phyloP scores from a whole-genome alignment of 2,888 invertebrate species.

The Leptinotarsa haldemani region DNA sequence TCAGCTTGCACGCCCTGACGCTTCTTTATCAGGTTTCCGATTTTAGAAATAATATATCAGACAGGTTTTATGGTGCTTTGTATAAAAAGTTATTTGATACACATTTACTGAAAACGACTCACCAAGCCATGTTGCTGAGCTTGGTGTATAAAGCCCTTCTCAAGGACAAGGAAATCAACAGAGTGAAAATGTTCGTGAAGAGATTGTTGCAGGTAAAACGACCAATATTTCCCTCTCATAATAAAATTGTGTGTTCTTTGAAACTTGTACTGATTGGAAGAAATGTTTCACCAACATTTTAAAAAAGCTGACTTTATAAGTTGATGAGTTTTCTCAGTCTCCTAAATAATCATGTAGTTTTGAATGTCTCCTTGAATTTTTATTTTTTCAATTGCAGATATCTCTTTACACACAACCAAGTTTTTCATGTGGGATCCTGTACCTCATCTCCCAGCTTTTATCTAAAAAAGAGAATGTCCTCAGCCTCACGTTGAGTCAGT shows the following conservation, averaged over 20 bases:
- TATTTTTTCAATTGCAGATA: slow-evolving; percentile 65
- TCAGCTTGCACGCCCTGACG: slow-evolving; percentile 70
- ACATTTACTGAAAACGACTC: slow-evolving; percentile 75
- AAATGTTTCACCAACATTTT: no score
- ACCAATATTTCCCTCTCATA: no score
- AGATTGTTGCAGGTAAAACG: slow-evolving; percentile 76
- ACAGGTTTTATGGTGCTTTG: slow-evolving; percentile 86
- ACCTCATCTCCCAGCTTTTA: slow-evolving; percentile 79
- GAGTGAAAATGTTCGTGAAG: slow-evolving; percentile 89
- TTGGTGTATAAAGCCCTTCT: slow-evolving; percentile 87
- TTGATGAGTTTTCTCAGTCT: no score
- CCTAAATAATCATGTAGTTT: no score
- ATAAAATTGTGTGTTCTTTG: no score
- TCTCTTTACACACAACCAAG: slow-evolving; percentile 79
- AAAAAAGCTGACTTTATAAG: no score
- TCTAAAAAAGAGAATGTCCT: slow-evolving; percentile 58
- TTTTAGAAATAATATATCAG: slow-evolving; percentile 66
- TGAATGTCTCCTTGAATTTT: no score
- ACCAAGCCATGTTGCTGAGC: slow-evolving; percentile 85
- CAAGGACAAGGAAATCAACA: slow-evolving; percentile 77
- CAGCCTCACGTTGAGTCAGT: slow-evolving; percentile 54
- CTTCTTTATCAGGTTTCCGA: slow-evolving; percentile 75
- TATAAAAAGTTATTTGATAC: slow-evolving; percentile 88
- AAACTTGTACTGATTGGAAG: no score
- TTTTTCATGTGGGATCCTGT: slow-evolving; percentile 85